Base-by-base conservation (phyloP, 2,113 vertebrate species). In the Electrona antarctica region DNA sequence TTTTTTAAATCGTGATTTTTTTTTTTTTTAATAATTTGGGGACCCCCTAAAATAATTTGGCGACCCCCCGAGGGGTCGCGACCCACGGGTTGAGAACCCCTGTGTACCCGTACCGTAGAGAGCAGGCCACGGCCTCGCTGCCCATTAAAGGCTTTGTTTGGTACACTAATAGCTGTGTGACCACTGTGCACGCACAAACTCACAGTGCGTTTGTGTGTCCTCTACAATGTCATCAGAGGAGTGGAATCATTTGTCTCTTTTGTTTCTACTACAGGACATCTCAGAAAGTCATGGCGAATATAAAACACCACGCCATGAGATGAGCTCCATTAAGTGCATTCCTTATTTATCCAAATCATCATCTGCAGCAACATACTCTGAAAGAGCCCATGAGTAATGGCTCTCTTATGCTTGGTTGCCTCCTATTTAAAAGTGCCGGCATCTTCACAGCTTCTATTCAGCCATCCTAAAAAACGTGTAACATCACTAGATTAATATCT, bases 261-360 rank as follows among this genome's bases (percentile, higher is more conserved):
- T 67, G 67, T 63, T 75, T 64, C 50, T 33, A 12, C 33, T 70
- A 33, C 76, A 87, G 74, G 81, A 69, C 73, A 0, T 64, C 45
- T 71, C 2, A 28, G 74, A 86, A 86, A 80, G 85, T 87, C 76
- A 85, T 71, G 71, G 13, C 55, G 60, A 82, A 74, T 69, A 79
- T 84, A 81, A 82, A 88, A 78, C n/a, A n/a, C 67, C 57, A 21
- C 57, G 73, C 21, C 21, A 67, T 64, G 64, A 14, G 28, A 33
- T 46, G 50, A 87, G 81, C 73, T 13, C 72, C 85, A 64, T 59
- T 21, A 58, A 46, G 15, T 52, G 48, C 49, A 41, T 8, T 7
- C 45, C 66, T 62, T 61, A 11, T 77, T 71, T 59, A 59, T 71
- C 74, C 67, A 56, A 41, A 52, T 57, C 63, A 58, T 79, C 75